Percentiles rank a stretch among this genome's conserved stretches.
phyloP scores from a whole-genome alignment of 2,888 invertebrate species.

The Cryptophagus acutangulus region DNA sequence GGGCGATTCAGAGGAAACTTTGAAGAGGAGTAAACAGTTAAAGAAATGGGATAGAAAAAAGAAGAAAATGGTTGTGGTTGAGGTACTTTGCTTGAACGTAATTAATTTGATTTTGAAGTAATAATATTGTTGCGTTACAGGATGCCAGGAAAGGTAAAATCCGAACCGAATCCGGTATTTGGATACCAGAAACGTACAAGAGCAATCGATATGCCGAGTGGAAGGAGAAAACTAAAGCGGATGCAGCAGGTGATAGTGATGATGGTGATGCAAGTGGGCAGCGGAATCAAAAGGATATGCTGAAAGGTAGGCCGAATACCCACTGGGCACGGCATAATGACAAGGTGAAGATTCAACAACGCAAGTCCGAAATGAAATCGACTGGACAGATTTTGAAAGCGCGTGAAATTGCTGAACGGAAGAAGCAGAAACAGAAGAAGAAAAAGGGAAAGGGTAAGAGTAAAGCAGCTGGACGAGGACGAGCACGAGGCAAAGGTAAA shows the following conservation, averaged over 20 bases:
- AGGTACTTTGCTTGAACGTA: conserved; percentile 25
- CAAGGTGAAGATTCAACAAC: conserved; percentile 59
- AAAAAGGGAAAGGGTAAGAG: conserved; percentile 23
- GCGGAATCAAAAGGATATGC: conserved; percentile 1
- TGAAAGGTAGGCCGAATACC: conserved; percentile 51
- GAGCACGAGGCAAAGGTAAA: too few relatives aligned
- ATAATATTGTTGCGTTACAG: conserved; percentile 37
- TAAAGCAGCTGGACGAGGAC: conserved; percentile 5
- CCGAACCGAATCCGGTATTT: conserved; percentile 90
- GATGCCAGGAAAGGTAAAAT: conserved; percentile 69
- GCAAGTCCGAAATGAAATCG: conserved; percentile 58
- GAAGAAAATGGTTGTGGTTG: conserved; percentile 85
- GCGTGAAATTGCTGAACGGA: conserved; percentile 60
- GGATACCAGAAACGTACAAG: conserved; percentile 93
- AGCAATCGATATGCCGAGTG: conserved; percentile 84
- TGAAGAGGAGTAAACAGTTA: conserved; percentile 56
- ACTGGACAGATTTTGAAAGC: conserved; percentile 76
- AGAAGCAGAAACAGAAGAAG: conserved; percentile 53
- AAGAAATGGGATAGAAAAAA: conserved; percentile 92
- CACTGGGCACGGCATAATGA: conserved; percentile 78
- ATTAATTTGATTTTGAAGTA: not conserved
- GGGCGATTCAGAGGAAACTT: conserved; percentile 69
- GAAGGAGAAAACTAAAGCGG: conserved; percentile 69
- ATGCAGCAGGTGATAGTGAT: conserved; percentile 45
- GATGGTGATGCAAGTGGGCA: conserved; percentile 47